Evolutionary conservation across 2,113 vertebrate species (phyloP).

Genomic region (Apteryx owenii): DNA sequence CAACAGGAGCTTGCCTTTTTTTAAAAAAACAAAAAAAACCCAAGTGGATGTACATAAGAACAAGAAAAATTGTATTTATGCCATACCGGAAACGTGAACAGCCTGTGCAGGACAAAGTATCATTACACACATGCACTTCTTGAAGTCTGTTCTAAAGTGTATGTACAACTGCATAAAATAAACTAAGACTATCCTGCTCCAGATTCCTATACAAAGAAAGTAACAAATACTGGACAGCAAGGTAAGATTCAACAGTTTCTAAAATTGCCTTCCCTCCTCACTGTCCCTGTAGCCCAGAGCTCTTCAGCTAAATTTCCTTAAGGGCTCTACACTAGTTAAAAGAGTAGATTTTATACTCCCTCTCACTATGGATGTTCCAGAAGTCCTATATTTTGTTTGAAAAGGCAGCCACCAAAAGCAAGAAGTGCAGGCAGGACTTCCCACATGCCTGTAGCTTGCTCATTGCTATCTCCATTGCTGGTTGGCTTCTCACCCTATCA

Average conservation of each 20-base stretch:
- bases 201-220: neutral
- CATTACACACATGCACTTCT: neutral
- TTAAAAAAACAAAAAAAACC: neutral
- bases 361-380: neutral
- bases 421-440: neutral
- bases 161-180: neutral
- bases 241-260: neutral
- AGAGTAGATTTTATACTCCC: neutral
- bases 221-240: neutral
- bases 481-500: neutral
- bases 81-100: neutral
- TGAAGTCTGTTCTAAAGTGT: neutral
- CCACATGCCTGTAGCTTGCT: neutral
- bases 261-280: neutral
- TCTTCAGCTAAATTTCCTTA: neutral
- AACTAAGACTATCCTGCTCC: neutral
- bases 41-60: neutral
- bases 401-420: neutral
- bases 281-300: neutral
- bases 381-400: neutral
- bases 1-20: neutral
- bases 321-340: neutral
- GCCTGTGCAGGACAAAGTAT: neutral
- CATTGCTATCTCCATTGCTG: neutral
- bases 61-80: accelerated